Conservation (phyloP, 2,797 vertebrate genomes). For the Chromis chromis region DNA sequence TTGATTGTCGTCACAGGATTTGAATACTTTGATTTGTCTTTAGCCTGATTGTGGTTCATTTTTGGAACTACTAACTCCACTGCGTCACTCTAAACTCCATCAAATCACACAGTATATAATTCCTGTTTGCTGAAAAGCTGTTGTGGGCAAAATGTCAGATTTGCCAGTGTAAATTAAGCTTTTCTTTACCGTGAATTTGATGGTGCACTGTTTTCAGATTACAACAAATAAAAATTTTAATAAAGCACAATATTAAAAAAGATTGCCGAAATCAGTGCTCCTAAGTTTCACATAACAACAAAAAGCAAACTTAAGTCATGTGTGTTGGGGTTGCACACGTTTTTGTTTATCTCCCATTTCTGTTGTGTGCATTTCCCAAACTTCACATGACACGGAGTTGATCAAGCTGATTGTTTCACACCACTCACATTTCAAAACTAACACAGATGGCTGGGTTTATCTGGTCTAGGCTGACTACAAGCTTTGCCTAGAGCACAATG, state of each 20-base stretch:
- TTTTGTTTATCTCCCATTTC: too few species aligned
- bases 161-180: background rate
- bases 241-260: too few species aligned
- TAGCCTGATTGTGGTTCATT: too few species aligned
- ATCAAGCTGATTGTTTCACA: background rate
- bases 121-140: background rate
- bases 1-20: too few species aligned
- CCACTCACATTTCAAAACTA: background rate
- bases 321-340: too few species aligned
- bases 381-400: background rate
- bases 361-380: background rate
- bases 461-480: constrained; percentile 2
- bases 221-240: too few species aligned
- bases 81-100: background rate
- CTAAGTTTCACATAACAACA: too few species aligned
- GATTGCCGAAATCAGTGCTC: too few species aligned
- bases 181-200: background rate
- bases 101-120: background rate
- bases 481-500: constrained; percentile 9
- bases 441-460: background rate
- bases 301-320: too few species aligned
- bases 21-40: too few species aligned
- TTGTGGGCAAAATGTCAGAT: background rate
- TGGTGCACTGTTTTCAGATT: too few species aligned
- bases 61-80: background rate